phyloP scores from a whole-genome alignment of 1,140 invertebrate species.

The Rhagoletis pomonella region DNA sequence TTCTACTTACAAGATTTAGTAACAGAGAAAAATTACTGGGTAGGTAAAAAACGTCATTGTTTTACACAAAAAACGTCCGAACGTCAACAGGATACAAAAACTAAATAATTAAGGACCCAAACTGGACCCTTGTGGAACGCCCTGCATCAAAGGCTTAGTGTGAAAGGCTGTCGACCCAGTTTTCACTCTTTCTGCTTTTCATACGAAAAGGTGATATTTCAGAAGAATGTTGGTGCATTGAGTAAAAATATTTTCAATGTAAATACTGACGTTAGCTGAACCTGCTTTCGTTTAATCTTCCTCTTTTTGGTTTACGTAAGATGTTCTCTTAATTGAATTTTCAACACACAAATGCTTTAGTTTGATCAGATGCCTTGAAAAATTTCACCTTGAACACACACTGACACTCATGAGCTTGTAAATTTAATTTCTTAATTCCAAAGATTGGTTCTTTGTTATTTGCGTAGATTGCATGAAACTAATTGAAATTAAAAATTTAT shows the following conservation, averaged over 20 bases:
- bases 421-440: neutral
- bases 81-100: too few species aligned
- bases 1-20: too few species aligned
- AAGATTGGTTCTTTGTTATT: neutral
- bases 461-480: neutral
- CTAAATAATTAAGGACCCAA: too few species aligned
- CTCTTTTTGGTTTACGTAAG: neutral
- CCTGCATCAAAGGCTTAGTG: neutral
- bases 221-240: neutral
- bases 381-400: neutral
- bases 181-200: neutral
- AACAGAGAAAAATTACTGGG: too few species aligned
- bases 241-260: too few species aligned
- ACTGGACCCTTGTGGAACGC: too few species aligned
- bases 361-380: neutral
- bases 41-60: too few species aligned
- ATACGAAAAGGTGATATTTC: neutral
- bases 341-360: constrained; percentile 1
- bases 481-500: constrained; percentile 45
- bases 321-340: constrained; percentile 26
- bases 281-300: neutral
- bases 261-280: too few species aligned
- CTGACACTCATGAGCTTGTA: neutral
- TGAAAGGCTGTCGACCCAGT: too few species aligned
- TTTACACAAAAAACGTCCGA: too few species aligned